Percentiles rank a stretch among this genome's conserved stretches.
Evolutionary conservation across 1,140 invertebrate species (phyloP).

Genomic region (Drosophila murphyi): DNA sequence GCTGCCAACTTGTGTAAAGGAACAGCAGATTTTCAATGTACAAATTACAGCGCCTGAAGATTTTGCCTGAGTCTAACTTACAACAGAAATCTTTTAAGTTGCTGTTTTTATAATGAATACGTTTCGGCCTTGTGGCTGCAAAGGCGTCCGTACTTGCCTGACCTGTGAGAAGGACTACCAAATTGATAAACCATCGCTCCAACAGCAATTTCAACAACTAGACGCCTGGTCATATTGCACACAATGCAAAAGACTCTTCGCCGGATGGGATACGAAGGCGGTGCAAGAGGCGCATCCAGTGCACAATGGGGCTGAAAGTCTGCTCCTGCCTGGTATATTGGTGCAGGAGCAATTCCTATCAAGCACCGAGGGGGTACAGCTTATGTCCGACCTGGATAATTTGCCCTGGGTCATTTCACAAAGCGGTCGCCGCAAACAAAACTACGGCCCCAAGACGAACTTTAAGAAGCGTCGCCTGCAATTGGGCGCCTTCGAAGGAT

Average conservation of each 20-base stretch:
- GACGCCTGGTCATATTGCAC: constrained; percentile 91
- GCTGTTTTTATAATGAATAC: constrained; percentile 87
- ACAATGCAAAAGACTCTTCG: constrained; percentile 90
- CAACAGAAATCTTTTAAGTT: background rate
- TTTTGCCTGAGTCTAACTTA: background rate
- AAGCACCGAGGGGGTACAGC: constrained; percentile 88
- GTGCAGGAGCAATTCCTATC: constrained; percentile 92
- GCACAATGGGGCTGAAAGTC: constrained; percentile 86
- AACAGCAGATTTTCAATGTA: background rate
- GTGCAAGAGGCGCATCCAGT: constrained; percentile 87
- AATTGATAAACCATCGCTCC: constrained; percentile 85
- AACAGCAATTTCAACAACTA: constrained; percentile 84
- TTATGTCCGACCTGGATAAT: constrained; percentile 91
- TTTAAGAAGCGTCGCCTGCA: constrained; percentile 97
- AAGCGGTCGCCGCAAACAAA: constrained; percentile 98
- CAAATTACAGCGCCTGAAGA: background rate
- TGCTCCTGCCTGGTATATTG: constrained; percentile 89
- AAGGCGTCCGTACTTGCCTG: constrained; percentile 95
- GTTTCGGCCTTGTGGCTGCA: constrained; percentile 93
- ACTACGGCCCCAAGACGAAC: constrained; percentile 99
- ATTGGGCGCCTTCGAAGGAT: constrained; percentile 92
- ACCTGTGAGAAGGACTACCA: constrained; percentile 91
- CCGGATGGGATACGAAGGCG: constrained; percentile 88
- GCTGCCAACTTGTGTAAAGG: constrained; percentile 14
- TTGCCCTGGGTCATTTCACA: constrained; percentile 96